Evolutionary conservation across 2,888 invertebrate species (phyloP), one percentile per base, ranked within the genome.

Genomic region (Sepiola atlantica): DNA sequence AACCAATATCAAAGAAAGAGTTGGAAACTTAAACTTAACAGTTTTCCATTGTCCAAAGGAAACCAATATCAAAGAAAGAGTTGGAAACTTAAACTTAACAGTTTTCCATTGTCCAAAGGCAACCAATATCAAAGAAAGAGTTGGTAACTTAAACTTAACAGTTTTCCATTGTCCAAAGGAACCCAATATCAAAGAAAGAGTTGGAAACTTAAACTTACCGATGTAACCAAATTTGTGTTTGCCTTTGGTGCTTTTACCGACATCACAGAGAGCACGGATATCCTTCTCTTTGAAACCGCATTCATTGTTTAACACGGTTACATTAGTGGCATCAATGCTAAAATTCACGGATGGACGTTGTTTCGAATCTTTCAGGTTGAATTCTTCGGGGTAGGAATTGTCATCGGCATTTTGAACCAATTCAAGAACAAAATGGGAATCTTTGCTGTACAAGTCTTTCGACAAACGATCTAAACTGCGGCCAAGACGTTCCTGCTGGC

Each of bases 341-440:
- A 97, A 97, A 94, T 96, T 95, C 45, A 97, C 96, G 14, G 96
- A 95, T 0, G 97, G 96, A 94, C 96, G 96, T 20, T 95, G 94
- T 28, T 94, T 95, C 18, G 94, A 94, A 21, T 92, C 92, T 35
- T 95, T 94, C 32, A 94, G 94, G 35, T 95, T 93, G 55, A 96
- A 94, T 12, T 96, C 95, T 21, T 95, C 95, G n/a, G 96, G 95
- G 95, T 97, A 97, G 94, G 95, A 94, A 95, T 97, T 97, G 95
- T 97, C 97, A 94, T 97, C 97, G 45, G 97, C 97, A 96, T 97
- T 97, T 96, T 97, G 97, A 90, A 97, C 96, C 94, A 97, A 95
- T 95, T 97, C 97, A 90, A 97, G 96, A 28, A 97, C 97, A 96
- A 97, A 97, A 95, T 97, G 97, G 14, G 97, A 97, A 95, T 97